These are phyloP conservation scores for Oryzias curvinotus DNA, from an alignment of 2,113 vertebrate genomes.

Conservation along the genomic window DNA sequence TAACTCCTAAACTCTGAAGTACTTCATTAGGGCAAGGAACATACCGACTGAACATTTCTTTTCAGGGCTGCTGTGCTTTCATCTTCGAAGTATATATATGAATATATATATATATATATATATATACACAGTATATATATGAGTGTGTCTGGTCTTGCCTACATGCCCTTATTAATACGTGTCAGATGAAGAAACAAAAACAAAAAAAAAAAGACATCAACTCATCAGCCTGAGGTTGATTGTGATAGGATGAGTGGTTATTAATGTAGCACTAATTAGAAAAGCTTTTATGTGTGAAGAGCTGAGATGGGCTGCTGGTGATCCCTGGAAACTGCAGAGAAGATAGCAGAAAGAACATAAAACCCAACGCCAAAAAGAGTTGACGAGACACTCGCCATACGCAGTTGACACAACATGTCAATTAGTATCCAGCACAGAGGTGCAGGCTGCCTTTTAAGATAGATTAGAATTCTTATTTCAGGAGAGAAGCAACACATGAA, in stretches of 20 bases:
- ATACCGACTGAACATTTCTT: slow-evolving; percentile 37
- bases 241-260: slow-evolving; percentile 62
- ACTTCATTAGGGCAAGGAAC: slow-evolving; percentile 61
- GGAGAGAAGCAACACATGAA: slow-evolving; percentile 40
- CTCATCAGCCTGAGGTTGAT: slow-evolving; percentile 49
- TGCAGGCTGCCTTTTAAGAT: slow-evolving; percentile 18
- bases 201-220: background rate
- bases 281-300: slow-evolving; percentile 58
- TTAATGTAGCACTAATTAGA: slow-evolving; percentile 70
- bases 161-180: background rate
- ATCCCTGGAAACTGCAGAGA: slow-evolving; percentile 50
- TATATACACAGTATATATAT: background rate
- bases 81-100: slow-evolving; percentile 30
- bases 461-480: slow-evolving; percentile 21
- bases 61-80: slow-evolving; percentile 50
- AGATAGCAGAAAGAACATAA: slow-evolving; percentile 43
- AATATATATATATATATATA: background rate
- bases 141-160: slow-evolving; percentile 9
- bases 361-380: slow-evolving; percentile 22
- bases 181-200: slow-evolving; percentile 34
- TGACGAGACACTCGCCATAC: slow-evolving; percentile 51
- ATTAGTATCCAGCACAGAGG: slow-evolving; percentile 41
- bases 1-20: slow-evolving; percentile 47
- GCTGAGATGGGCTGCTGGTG: slow-evolving; percentile 53
- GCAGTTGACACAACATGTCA: slow-evolving; percentile 59